Evolutionary conservation across 2,888 invertebrate genomes (phyloP).

Genomic region (Melieria picta): DNA sequence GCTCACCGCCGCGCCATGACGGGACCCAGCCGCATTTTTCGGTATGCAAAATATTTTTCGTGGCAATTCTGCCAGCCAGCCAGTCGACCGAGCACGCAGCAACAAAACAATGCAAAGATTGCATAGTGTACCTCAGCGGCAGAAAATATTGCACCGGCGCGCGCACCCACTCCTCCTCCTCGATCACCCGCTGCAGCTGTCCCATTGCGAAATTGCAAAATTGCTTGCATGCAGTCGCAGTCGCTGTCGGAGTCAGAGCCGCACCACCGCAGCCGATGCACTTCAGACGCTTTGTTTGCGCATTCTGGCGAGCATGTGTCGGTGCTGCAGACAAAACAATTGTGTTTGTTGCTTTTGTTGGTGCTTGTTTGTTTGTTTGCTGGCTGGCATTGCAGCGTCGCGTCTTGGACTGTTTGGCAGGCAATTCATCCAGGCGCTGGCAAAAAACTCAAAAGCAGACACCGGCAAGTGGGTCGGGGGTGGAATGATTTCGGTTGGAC

Average conservation of each 20-base stretch:
- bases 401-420: conserved; percentile 10
- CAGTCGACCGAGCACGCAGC: neutral
- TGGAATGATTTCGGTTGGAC: no score
- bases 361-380: conserved; percentile 8
- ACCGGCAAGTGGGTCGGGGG: neutral
- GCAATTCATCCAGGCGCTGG: neutral
- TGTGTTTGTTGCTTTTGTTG: conserved; percentile 23
- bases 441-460: neutral
- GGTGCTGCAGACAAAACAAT: conserved; percentile 20
- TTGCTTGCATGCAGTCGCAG: neutral
- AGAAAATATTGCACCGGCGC: no score
- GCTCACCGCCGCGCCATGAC: no score
- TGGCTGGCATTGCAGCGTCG: conserved; percentile 2
- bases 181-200: neutral
- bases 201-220: neutral
- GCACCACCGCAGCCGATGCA: conserved; percentile 45
- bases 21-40: conserved; percentile 3
- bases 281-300: conserved; percentile 53
- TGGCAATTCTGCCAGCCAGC: neutral
- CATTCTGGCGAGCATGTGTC: conserved; percentile 34
- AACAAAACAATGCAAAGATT: neutral
- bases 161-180: no score
- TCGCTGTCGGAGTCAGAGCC: neutral
- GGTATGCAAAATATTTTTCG: conserved; percentile 34
- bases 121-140: neutral